These are phyloP conservation scores for Catharus minimus DNA, from an alignment of 2,113 vertebrate genomes.

Conservation along the genomic window DNA sequence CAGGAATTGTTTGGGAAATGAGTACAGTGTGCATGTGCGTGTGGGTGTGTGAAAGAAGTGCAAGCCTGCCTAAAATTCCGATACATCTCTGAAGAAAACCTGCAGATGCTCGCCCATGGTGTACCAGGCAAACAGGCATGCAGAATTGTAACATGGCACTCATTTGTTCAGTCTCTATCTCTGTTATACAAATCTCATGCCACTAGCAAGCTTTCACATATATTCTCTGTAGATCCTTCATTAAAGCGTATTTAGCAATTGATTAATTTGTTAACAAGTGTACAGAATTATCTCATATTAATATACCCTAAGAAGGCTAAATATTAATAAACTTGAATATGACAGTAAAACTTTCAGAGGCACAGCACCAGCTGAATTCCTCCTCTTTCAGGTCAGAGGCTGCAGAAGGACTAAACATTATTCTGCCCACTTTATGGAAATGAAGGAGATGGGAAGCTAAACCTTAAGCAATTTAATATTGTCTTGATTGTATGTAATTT, in stretches of 20 bases:
- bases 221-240: background rate
- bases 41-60: background rate
- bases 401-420: constrained; percentile 24
- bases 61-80: background rate
- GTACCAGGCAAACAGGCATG: background rate
- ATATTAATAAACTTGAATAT: constrained; percentile 32
- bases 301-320: constrained; percentile 1
- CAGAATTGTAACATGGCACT: background rate
- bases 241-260: constrained; percentile 31
- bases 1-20: background rate
- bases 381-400: constrained; percentile 38
- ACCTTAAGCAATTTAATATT: constrained; percentile 15
- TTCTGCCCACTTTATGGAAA: constrained; percentile 21
- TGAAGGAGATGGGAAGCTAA: background rate
- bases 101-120: background rate
- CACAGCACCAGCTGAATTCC: background rate
- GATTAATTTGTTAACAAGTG: constrained; percentile 27
- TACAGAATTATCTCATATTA: constrained; percentile 20
- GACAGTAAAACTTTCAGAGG: constrained; percentile 29
- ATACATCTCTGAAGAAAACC: background rate
- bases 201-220: background rate
- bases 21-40: background rate
- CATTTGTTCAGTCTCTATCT: background rate
- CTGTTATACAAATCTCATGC: background rate
- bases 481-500: constrained; percentile 27